Evolutionary conservation across 1,140 invertebrate species (phyloP), one percentile per base, ranked within the genome.

Genomic region (Thaumetopoea pityocampa): DNA sequence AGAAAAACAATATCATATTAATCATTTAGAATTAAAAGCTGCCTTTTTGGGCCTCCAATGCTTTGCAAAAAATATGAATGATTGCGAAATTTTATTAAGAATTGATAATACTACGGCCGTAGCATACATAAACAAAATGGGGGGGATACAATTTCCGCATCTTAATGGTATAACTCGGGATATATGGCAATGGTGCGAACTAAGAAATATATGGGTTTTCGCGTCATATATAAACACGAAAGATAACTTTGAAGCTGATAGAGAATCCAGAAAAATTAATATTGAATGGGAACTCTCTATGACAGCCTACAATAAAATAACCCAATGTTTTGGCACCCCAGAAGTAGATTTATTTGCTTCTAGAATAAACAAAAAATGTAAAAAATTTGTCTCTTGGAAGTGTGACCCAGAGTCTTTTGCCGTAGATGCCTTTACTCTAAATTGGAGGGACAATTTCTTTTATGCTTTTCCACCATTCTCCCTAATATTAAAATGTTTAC

Each of bases 181-280:
- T 5, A 30, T 30, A 17, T 30, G 15, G 28, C 28, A 30, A 16
- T 30, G 28, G 28, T 30, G 28, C 10, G 28, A 30, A 9, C n/a
- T 8, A 7, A 14, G 15, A 5, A 30, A 9, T n/a, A 8, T 30
- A 17, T 30, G 28, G 28, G n/a, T 30, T n/a, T 30, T 17, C 10
- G 28, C 28, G 37, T 61, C 73, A 1, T 78, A 80, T 28, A 62
- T 82, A 2, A 66, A 57, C 28, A 65, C 76, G 1, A 57, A 57
- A 30, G 50, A 79, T 11, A 67, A 60, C 12, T 2, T 45, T 8
- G 20, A 30, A 30, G 63, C 59, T 2, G 59, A 67, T 22, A 20
- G n/a, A 9, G 55, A 46, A 18, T 63, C 56, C 1, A 19, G 56
- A 12, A 58, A 28, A 18, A 19, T 56, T 5, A 63, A 59, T 14